Evolutionary conservation across 2,888 invertebrate genomes (phyloP).

Genomic region (Lymantria monacha): DNA sequence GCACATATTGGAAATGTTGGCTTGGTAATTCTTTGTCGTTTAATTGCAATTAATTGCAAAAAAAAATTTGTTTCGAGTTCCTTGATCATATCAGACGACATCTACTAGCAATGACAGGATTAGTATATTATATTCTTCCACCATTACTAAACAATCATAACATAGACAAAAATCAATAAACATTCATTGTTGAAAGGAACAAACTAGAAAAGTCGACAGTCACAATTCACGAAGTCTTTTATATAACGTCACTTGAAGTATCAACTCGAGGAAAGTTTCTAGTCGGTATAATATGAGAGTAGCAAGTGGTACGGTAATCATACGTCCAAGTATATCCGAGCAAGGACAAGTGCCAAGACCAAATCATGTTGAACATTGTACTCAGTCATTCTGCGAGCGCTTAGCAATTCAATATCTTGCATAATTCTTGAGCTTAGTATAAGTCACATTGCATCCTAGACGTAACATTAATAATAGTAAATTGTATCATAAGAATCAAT

Average conservation of each 20-base stretch:
- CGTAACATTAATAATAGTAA: conserved; percentile 16
- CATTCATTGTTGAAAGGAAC: no score
- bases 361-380: conserved; percentile 40
- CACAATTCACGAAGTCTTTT: conserved; percentile 55
- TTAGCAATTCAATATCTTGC: conserved; percentile 32
- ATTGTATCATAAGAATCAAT: background rate
- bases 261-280: conserved; percentile 54
- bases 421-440: conserved; percentile 32
- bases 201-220: conserved; percentile 35
- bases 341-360: conserved; percentile 27
- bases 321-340: conserved; percentile 30
- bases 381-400: conserved; percentile 32
- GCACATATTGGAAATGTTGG: no score
- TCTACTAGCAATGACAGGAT: no score
- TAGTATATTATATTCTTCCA: no score
- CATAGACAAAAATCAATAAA: no score
- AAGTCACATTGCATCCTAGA: conserved; percentile 22
- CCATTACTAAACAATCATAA: no score
- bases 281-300: conserved; percentile 52
- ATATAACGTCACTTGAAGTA: conserved; percentile 59
- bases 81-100: no score
- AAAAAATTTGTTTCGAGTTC: no score
- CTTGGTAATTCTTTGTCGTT: no score
- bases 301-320: conserved; percentile 53
- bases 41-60: no score